Conservation (phyloP, 2,888 invertebrate species). For the Chrysotoxum bicinctum region DNA sequence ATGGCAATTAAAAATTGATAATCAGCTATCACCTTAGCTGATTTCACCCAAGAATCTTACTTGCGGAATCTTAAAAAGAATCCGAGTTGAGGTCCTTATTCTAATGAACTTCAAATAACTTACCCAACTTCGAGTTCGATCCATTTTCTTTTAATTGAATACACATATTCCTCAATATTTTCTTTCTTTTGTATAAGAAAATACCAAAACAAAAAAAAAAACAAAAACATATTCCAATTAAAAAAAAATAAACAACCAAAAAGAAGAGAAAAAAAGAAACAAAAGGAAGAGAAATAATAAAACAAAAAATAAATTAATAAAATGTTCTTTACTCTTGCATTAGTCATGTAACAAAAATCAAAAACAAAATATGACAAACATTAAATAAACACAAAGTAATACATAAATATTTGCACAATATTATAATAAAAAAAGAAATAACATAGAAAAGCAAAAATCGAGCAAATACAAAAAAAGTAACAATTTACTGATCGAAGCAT, state of each 20-base stretch:
- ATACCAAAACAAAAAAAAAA: neutral
- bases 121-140: too few relatives aligned
- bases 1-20: too few relatives aligned
- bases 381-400: constrained; percentile 69
- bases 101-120: too few relatives aligned
- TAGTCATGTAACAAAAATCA: constrained; percentile 67
- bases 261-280: neutral
- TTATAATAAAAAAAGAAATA: constrained; percentile 68
- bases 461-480: constrained; percentile 69
- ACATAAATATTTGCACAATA: constrained; percentile 72
- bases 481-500: constrained; percentile 67
- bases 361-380: constrained; percentile 69
- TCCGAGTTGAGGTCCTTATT: too few relatives aligned
- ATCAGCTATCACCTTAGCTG: too few relatives aligned
- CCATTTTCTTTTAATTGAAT: too few relatives aligned
- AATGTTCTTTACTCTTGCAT: constrained; percentile 69
- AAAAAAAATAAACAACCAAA: constrained; percentile 5
- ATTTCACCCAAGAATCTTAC: too few relatives aligned
- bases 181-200: neutral
- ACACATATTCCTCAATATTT: neutral
- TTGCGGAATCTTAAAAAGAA: too few relatives aligned
- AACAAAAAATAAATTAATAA: constrained; percentile 56
- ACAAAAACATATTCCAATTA: constrained; percentile 5
- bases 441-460: constrained; percentile 68
- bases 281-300: constrained; percentile 19